Evolutionary conservation across 2,113 vertebrate species (phyloP).

Genomic region (Aphelocoma coerulescens): DNA sequence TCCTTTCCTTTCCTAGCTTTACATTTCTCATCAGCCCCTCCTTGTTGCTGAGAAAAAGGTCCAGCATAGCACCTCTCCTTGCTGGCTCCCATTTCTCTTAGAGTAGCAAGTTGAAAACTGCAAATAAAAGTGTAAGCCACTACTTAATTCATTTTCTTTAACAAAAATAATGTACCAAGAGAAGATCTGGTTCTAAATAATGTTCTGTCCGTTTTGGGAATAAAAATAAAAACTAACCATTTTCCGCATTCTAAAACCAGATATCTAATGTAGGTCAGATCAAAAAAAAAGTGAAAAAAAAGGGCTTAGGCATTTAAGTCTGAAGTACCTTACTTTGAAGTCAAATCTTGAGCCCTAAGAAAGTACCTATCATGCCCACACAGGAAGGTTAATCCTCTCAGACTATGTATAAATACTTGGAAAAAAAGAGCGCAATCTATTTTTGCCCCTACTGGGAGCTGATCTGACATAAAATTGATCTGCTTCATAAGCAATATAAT

Average conservation of each 20-base stretch:
- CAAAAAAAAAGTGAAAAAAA: rapidly evolving
- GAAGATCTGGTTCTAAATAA: neutral
- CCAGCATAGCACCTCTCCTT: neutral
- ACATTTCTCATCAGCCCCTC: neutral
- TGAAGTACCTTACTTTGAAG: neutral
- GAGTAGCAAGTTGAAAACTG: neutral
- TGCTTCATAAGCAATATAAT: neutral
- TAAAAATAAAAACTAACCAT: neutral
- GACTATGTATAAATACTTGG: neutral
- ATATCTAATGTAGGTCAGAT: neutral
- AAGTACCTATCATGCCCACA: neutral
- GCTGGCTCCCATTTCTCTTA: neutral
- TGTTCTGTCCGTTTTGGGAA: neutral
- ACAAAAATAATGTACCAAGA: neutral
- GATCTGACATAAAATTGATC: neutral
- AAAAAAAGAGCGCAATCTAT: neutral
- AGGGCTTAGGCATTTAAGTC: neutral
- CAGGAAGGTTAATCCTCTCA: neutral
- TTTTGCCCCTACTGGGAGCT: neutral
- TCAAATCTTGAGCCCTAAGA: neutral
- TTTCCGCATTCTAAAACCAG: neutral
- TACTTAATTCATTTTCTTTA: neutral
- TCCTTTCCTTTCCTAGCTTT: neutral
- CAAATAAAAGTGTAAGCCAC: neutral
- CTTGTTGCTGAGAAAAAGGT: neutral